These are phyloP conservation scores for Brienomyrus brachyistius DNA, from an alignment of 2,113 vertebrate species.

Conservation along the genomic window DNA sequence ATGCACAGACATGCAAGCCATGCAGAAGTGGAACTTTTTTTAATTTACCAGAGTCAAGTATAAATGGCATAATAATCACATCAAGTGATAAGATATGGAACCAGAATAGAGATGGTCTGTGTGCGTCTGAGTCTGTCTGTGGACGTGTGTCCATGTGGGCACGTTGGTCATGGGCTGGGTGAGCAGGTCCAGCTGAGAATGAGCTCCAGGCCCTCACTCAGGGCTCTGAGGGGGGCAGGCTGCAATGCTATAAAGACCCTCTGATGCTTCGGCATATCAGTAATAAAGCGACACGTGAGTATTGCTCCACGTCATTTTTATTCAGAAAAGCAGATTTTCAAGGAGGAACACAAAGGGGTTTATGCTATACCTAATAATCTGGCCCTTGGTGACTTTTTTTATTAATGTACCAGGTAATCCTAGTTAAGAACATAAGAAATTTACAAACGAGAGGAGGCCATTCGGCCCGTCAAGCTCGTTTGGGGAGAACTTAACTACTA, in stretches of 20 bases:
- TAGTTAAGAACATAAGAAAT: not conserved
- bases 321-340: not conserved
- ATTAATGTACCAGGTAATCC: not conserved
- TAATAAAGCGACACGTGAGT: not conserved
- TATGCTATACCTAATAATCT: not conserved
- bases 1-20: constrained; percentile 3
- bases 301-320: not conserved
- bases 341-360: not conserved
- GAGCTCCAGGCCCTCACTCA: not conserved
- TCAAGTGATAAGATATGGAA: not conserved
- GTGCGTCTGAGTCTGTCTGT: not conserved
- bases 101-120: not conserved
- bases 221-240: not conserved
- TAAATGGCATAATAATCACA: not conserved
- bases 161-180: not conserved
- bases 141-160: not conserved
- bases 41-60: not conserved
- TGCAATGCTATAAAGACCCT: not conserved
- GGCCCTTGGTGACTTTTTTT: not conserved
- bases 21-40: constrained; percentile 1
- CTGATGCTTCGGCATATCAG: not conserved
- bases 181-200: not conserved
- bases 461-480: too few relatives aligned
- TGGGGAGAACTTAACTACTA: too few relatives aligned
- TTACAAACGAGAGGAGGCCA: too few relatives aligned